Percentiles rank a stretch among this genome's conserved stretches.
These are phyloP conservation scores for Drosophila novamexicana DNA, from an alignment of 1,140 invertebrate genomes.

Conservation along the genomic window DNA sequence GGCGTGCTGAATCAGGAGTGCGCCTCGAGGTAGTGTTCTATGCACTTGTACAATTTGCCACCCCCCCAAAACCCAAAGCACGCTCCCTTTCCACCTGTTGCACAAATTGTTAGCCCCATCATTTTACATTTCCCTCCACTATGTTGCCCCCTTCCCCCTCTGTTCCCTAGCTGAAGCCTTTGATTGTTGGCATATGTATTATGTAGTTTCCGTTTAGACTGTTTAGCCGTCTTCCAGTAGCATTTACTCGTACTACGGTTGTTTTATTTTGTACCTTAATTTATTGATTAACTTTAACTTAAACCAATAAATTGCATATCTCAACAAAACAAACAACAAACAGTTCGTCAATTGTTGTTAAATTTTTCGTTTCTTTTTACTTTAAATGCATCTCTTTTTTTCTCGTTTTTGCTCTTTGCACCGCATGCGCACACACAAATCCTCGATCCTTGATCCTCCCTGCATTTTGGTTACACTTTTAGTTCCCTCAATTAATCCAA, in stretches of 20 bases:
- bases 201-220: slow-evolving; percentile 30
- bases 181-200: slow-evolving; percentile 38
- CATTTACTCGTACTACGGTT: slow-evolving; percentile 8
- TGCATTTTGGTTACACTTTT: slow-evolving; percentile 21
- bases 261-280: slow-evolving; percentile 43
- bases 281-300: slow-evolving; percentile 36
- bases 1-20: slow-evolving; percentile 92
- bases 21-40: slow-evolving; percentile 85
- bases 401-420: slow-evolving; percentile 44
- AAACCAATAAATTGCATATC: slow-evolving; percentile 31
- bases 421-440: slow-evolving; percentile 31
- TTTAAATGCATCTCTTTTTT: slow-evolving; percentile 48
- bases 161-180: neutral
- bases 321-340: slow-evolving; percentile 21
- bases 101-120: slow-evolving; percentile 22
- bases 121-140: slow-evolving; percentile 5
- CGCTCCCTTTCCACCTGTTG: neutral
- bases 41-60: slow-evolving; percentile 15
- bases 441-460: neutral
- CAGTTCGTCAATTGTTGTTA: slow-evolving; percentile 26
- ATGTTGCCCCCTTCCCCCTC: neutral
- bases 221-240: slow-evolving; percentile 11
- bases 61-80: slow-evolving; percentile 1
- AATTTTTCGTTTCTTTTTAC: slow-evolving; percentile 59
- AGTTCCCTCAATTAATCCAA: slow-evolving; percentile 56